Evolutionary conservation across 2,113 vertebrate genomes (phyloP), one percentile per base, ranked within the genome.

Genomic region (Bufo gargarizans): DNA sequence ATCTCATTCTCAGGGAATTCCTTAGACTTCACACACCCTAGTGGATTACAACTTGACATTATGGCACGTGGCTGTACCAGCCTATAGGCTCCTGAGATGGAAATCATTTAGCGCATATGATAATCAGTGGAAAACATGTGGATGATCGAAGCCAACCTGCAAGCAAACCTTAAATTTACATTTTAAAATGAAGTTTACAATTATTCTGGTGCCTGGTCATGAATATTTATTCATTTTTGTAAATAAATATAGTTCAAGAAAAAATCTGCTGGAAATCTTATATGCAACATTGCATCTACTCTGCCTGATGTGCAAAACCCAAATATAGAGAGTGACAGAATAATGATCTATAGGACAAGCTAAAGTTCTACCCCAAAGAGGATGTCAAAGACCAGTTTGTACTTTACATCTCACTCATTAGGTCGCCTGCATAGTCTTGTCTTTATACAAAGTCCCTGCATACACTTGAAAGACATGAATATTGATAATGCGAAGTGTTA

Each of bases 161-260:
- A 43, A 2, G 69, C 71, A 74, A 74, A 74, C 14, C 33, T 47
- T 8, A 45, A 72, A 72, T 72, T 72, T 72, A 14, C 43, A 71
- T 74, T 45, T 74, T 74, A 22, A 74, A 74, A 74, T 17, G 17
- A 6, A 74, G 43, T 74, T 16, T 74, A 19, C 14, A 74, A 47
- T 74, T 47, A 17, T 47, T 74, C 43, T 47, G 14, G 2, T 43
- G 71, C 5, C 43, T 47, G 43, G 17, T 47, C 43, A 74, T 74
- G 71, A 74, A 74, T 74, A 74, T 74, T 45, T 43, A 74, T 16
- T 8, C 43, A 47, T 43, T 3, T 43, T 47, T 71, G 47, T n/a
- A n/a, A n/a, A 74, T 74, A 74, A 74, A 74, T 74, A 74, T 74
- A 74, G 71, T 47, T 74, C 17, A 74, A 74, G 43, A 43, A 74